Conservation (phyloP, 2,113 vertebrate genomes). For the Macquaria australasica region DNA sequence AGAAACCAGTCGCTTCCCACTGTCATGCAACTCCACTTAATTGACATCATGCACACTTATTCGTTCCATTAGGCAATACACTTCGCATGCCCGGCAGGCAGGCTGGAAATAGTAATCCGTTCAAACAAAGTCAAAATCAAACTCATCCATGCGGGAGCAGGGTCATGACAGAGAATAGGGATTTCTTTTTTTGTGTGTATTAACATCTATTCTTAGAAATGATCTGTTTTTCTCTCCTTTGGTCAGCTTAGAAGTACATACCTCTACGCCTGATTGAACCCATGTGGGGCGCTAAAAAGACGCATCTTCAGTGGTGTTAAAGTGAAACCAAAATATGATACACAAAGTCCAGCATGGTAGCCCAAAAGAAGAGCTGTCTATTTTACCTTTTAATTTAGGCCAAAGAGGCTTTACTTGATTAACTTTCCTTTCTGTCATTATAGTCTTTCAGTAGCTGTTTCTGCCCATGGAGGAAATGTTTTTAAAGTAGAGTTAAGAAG, state of each 20-base stretch:
- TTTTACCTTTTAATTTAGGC: constrained; percentile 10
- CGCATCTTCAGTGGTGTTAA: constrained; percentile 27
- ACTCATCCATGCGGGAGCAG: constrained; percentile 76
- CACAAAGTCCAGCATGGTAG: background rate
- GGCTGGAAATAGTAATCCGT: constrained; percentile 46
- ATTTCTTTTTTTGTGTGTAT: background rate
- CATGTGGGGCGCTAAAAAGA: constrained; percentile 29
- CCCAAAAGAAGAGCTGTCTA: background rate
- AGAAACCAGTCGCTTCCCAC: constrained; percentile 62
- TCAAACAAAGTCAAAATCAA: constrained; percentile 68
- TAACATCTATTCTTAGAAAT: background rate
- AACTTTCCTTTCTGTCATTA: background rate
- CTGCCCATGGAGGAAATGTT: constrained; percentile 17
- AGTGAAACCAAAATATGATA: constrained; percentile 39
- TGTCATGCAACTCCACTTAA: constrained; percentile 77
- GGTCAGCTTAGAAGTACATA: constrained; percentile 47
- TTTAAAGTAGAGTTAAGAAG: background rate
- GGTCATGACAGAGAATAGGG: constrained; percentile 67
- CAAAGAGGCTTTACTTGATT: background rate
- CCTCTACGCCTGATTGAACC: constrained; percentile 58
- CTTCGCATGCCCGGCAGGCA: constrained; percentile 68
- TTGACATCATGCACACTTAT: constrained; percentile 75
- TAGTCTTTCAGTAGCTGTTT: background rate
- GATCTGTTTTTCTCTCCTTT: background rate
- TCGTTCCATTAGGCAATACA: constrained; percentile 51